These are phyloP conservation scores for Polietes domitor DNA, from an alignment of 2,888 invertebrate genomes.

Conservation along the genomic window DNA sequence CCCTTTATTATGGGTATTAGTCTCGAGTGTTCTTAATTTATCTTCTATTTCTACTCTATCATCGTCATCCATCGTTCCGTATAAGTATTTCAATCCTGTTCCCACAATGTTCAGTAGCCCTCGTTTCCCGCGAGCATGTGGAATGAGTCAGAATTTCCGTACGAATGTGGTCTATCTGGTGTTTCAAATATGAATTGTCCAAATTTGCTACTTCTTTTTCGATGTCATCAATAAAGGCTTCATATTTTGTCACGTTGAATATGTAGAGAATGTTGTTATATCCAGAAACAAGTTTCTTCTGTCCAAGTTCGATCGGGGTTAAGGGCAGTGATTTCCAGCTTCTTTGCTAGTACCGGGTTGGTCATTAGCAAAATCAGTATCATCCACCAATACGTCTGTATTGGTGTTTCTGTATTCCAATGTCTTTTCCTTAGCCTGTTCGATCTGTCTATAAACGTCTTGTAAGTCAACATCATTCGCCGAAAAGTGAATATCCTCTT, in stretches of 20 bases:
- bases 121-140: not conserved
- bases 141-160: not conserved
- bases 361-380: not conserved
- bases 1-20: not conserved
- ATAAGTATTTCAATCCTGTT: conserved; percentile 12
- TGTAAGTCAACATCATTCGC: not conserved
- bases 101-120: conserved; percentile 1
- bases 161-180: not conserved
- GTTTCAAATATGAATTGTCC: not conserved
- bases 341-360: not conserved
- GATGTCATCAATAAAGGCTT: not conserved
- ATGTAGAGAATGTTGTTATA: conserved; percentile 3
- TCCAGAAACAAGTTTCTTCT: not conserved
- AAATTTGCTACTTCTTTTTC: not conserved
- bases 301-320: not conserved
- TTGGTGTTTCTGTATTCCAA: conserved; percentile 1
- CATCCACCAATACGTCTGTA: conserved; percentile 7
- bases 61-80: not conserved
- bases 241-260: not conserved
- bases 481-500: not conserved
- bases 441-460: not conserved
- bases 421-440: not conserved
- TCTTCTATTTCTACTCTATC: not conserved
- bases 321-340: not conserved
- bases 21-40: not conserved